Evolutionary conservation across 2,797 vertebrate species (phyloP).

Genomic region (Glossophaga mutica): DNA sequence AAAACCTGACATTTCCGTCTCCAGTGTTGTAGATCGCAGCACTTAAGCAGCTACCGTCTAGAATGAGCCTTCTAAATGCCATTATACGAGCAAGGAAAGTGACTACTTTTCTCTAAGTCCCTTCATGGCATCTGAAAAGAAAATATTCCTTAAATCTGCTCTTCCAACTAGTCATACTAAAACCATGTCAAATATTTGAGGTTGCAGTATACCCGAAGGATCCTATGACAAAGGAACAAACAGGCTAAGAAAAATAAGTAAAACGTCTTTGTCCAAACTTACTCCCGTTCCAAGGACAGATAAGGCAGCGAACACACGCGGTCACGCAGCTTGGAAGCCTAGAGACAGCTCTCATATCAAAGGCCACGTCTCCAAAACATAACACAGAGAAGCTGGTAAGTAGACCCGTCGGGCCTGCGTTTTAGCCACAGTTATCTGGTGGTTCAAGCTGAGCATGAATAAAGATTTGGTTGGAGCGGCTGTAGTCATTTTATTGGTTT

Average conservation of each 20-base stretch:
- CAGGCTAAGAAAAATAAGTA: neutral
- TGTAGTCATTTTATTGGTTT: neutral
- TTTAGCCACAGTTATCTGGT: neutral
- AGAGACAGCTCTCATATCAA: neutral
- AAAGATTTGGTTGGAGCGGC: neutral
- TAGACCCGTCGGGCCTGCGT: neutral
- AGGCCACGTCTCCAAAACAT: neutral
- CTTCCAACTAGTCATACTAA: neutral
- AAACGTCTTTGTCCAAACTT: neutral
- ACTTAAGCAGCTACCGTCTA: neutral
- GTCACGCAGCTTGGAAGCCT: neutral
- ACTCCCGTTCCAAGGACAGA: neutral
- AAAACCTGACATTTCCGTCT: neutral
- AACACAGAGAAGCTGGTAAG: neutral
- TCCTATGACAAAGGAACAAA: neutral
- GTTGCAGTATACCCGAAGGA: neutral
- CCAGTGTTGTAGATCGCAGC: neutral
- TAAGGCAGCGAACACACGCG: neutral
- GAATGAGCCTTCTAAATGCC: neutral
- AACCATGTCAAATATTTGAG: neutral
- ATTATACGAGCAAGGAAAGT: neutral
- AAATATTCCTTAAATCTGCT: neutral
- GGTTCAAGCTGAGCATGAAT: neutral
- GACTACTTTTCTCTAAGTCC: neutral
- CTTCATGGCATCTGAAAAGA: neutral